These are phyloP conservation scores for Myrmecobius fasciatus DNA, from an alignment of 2,113 vertebrate genomes.

Conservation along the genomic window DNA sequence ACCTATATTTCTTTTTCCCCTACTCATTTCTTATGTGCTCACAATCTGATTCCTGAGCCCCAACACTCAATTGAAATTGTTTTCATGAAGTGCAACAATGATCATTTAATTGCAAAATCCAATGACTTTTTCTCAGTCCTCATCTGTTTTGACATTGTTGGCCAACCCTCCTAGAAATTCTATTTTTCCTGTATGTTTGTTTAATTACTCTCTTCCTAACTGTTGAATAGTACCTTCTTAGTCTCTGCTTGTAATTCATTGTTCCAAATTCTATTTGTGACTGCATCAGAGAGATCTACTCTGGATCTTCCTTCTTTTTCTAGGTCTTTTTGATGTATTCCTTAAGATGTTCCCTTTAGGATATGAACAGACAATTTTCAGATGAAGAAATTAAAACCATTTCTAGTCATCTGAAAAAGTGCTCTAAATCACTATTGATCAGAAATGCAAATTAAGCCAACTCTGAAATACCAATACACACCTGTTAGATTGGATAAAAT, in stretches of 20 bases:
- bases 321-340: not conserved
- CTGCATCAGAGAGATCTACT: not conserved
- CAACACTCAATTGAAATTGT: too few species aligned
- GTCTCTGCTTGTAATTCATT: not conserved
- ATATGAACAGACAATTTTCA: not conserved
- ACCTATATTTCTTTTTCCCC: too few species aligned
- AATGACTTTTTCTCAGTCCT: not conserved
- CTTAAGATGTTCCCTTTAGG: not conserved
- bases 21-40: too few species aligned
- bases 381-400: too few species aligned
- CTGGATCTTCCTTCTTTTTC: not conserved
- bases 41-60: too few species aligned
- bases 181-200: not conserved
- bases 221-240: not conserved
- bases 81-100: not conserved
- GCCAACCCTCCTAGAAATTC: not conserved
- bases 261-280: not conserved
- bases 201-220: not conserved
- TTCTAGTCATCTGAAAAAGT: too few species aligned
- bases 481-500: too few species aligned
- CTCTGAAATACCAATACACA: too few species aligned
- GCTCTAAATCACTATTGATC: too few species aligned
- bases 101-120: not conserved
- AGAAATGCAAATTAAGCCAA: too few species aligned
- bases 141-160: not conserved